Evolutionary conservation across 2,113 vertebrate species (phyloP).

Genomic region (Okapia johnstoni): DNA sequence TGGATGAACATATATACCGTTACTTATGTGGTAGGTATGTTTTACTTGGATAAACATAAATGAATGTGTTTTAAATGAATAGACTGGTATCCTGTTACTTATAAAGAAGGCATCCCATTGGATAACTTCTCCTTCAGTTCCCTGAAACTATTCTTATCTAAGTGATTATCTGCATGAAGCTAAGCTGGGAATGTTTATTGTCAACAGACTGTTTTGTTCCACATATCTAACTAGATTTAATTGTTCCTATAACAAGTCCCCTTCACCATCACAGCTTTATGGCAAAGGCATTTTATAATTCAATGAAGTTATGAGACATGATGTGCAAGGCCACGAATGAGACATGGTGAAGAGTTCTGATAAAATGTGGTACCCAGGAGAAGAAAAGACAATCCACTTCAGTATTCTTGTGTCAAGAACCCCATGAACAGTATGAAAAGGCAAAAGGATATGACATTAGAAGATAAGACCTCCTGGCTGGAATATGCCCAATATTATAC

Average conservation of each 20-base stretch:
- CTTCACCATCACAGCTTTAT: no score
- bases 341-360: no score
- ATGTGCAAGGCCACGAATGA: no score
- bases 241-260: neutral
- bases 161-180: neutral
- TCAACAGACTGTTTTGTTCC: neutral
- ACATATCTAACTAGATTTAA: neutral
- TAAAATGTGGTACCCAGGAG: no score
- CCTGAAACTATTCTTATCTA: neutral
- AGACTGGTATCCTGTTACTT: neutral
- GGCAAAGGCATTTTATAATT: no score
- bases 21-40: neutral
- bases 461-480: no score
- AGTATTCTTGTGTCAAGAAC: no score
- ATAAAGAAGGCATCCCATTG: neutral
- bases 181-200: neutral
- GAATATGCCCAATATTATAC: no score
- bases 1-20: neutral
- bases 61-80: neutral
- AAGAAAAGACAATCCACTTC: no score
- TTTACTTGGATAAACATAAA: neutral
- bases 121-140: neutral
- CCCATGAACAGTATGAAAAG: no score
- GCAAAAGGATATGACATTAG: no score
- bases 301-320: no score